These are phyloP conservation scores for Progne subis DNA, from an alignment of 2,113 vertebrate species.

Conservation along the genomic window DNA sequence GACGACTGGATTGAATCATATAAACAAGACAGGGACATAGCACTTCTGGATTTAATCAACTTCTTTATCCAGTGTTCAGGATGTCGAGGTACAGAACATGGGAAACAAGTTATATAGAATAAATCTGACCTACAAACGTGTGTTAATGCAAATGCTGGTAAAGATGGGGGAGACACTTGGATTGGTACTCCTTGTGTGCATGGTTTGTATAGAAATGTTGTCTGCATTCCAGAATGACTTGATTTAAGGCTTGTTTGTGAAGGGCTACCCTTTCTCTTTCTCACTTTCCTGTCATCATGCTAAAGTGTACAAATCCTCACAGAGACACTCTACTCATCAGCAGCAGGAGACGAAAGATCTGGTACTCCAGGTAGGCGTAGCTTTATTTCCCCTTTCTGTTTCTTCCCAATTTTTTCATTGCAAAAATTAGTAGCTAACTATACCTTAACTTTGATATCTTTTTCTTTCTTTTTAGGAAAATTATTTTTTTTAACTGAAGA, in stretches of 20 bases:
- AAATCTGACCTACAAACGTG: neutral
- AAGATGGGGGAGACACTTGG: neutral
- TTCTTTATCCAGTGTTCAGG: slow-evolving; percentile 99
- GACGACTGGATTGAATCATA: slow-evolving; percentile 99
- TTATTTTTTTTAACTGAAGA: neutral
- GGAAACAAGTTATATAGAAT: slow-evolving; percentile 56
- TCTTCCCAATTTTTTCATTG: neutral
- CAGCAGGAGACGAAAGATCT: neutral
- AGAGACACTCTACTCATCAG: neutral
- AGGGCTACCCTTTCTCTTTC: neutral
- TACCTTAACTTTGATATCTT: neutral
- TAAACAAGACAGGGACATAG: slow-evolving; percentile 97
- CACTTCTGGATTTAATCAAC: slow-evolving; percentile 98
- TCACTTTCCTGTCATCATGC: neutral
- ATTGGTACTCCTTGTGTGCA: neutral
- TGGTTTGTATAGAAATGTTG: neutral
- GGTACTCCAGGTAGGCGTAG: neutral
- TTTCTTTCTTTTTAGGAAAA: slow-evolving; percentile 20
- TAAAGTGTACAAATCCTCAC: slow-evolving; percentile 4
- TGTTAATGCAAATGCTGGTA: slow-evolving; percentile 9
- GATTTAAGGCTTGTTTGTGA: slow-evolving; percentile 20
- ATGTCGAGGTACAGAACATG: slow-evolving; percentile 90
- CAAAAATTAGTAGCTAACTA: neutral
- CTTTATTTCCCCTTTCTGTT: neutral
- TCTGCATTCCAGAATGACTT: neutral